Base-by-base conservation (phyloP, 2,113 vertebrate genomes). In the Myiopsitta monachus region DNA sequence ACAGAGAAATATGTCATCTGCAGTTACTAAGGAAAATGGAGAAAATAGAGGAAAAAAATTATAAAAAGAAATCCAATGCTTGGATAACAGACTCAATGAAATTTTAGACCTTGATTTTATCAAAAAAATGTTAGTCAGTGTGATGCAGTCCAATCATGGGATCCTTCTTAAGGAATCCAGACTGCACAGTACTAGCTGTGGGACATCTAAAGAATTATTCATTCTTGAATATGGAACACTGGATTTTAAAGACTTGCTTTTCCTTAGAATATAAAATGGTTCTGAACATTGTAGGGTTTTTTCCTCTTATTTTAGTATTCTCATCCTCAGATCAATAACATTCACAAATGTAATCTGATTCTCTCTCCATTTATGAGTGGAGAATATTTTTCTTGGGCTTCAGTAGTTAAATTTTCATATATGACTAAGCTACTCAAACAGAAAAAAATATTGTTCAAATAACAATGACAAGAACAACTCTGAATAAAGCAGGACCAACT, bases 71-170 rank as follows among this genome's bases (percentile, higher is more conserved):
- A 4, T 3, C 14, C 3, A 55, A 2, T 52, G 9, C 57, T 76
- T 83, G 19, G 4, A 30, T 55, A 66, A 67, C 10, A 46, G 18
- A 18, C 7, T 31, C 18, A 31, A 0, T 63, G 12, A 5, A 55
- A 41, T 67, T 66, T 83, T 62, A 33, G 18, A 55, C 9, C 12
- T 27, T 38, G 10, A 62, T 57, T 76, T 75, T n/a, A 24, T 67
- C 7, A 47, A 49, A 66, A 3, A 83, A 27, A 14, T 62, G 69
- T 55, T 70, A 52, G 30, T 57, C 46, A 28, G 6, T 43, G 0
- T 15, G 69, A 4, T 8, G 3, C 44, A 38, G 3, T 64, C 23
- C 18, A 46, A 3, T 28, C 12, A 57, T 14, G 27, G 3, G 0
- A 4, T 33, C 11, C 9, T 62, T 51, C 26, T 52, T 81, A 43